phyloP scores from a whole-genome alignment of 2,113 vertebrate species.

The Aleadryas rufinucha region DNA sequence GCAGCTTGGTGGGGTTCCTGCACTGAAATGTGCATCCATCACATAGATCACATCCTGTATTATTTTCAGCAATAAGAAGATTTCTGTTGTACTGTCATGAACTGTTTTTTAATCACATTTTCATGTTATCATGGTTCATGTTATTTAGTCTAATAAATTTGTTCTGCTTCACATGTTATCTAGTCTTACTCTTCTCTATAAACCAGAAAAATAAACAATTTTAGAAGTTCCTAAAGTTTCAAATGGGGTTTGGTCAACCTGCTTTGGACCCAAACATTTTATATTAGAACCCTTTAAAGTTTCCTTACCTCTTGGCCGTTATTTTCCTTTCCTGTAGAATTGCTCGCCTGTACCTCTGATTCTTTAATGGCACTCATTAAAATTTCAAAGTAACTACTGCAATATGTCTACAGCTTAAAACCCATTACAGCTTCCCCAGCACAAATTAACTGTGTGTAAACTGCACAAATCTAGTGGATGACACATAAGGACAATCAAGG shows the following conservation, averaged over 20 bases:
- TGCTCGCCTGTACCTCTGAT: background rate
- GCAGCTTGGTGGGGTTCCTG: background rate
- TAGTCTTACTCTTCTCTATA: background rate
- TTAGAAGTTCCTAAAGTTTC: background rate
- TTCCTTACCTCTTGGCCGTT: background rate
- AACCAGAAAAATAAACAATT: background rate
- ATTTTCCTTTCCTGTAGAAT: background rate
- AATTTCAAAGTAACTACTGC: conserved; percentile 34
- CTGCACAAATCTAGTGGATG: background rate
- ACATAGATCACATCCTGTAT: background rate
- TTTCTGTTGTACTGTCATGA: background rate
- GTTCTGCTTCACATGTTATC: background rate
- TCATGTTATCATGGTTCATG: background rate
- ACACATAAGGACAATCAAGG: conserved; percentile 44
- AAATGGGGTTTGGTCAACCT: background rate
- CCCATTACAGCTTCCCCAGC: background rate
- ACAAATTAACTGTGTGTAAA: conserved; percentile 32
- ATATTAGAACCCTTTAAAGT: background rate
- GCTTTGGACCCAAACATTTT: background rate
- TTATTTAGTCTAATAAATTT: background rate
- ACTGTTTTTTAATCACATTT: background rate
- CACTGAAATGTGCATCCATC: background rate
- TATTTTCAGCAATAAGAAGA: background rate
- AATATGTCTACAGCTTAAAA: conserved; percentile 11
- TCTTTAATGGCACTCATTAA: conserved; percentile 37